phyloP scores from a whole-genome alignment of 2,113 vertebrate genomes.

The Nesospiza acunhae region DNA sequence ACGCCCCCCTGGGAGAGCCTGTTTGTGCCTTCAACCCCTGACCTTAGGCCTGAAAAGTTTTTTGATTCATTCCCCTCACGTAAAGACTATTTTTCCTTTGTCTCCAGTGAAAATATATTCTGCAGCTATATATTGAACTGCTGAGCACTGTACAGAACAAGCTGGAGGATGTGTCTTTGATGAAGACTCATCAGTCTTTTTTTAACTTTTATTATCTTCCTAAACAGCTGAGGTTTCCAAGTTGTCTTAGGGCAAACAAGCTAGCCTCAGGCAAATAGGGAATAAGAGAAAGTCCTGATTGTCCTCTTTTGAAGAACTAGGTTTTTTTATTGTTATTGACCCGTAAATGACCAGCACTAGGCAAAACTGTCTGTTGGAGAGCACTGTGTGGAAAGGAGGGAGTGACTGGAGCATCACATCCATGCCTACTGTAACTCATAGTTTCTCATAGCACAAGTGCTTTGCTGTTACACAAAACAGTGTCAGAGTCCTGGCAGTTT shows the following conservation, averaged over 20 bases:
- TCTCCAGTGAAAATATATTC: neutral
- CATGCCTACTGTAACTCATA: neutral
- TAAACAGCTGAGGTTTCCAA: neutral
- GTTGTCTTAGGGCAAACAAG: neutral
- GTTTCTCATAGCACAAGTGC: neutral
- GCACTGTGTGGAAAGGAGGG: neutral
- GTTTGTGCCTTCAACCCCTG: slow-evolving; percentile 15
- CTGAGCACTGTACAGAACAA: neutral
- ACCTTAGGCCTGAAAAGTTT: slow-evolving; percentile 3
- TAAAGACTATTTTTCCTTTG: neutral
- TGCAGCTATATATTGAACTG: neutral
- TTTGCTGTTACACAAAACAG: neutral
- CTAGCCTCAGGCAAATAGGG: neutral
- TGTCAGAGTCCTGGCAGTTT: neutral
- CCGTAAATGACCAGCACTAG: neutral
- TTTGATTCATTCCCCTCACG: neutral
- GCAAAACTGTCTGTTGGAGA: neutral
- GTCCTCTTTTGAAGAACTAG: neutral
- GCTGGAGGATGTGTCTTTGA: neutral
- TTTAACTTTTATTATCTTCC: neutral
- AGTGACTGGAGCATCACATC: neutral
- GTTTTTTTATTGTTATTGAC: neutral
- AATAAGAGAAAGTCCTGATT: neutral
- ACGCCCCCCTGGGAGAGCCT: neutral
- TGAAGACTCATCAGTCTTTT: neutral